Percentiles rank a stretch among this genome's conserved stretches.
Evolutionary conservation across 2,888 invertebrate species (phyloP).

Genomic region (Kuschelorhynchus macadamiae): DNA sequence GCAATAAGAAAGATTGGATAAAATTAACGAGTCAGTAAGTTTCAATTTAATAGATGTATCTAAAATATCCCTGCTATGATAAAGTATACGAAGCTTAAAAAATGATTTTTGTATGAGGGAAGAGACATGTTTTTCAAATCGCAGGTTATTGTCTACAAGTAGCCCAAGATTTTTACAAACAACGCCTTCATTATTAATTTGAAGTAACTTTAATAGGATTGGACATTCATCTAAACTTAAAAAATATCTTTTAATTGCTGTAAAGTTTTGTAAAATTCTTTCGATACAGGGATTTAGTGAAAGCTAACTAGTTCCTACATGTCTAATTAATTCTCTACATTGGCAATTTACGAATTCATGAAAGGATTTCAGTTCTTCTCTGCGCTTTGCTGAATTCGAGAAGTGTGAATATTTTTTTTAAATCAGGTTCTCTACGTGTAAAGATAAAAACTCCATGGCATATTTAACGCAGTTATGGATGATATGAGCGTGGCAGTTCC

Average conservation of each 20-base stretch:
- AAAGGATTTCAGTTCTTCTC: background rate
- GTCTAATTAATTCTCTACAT: background rate
- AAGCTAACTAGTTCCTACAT: background rate
- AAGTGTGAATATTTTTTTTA: background rate
- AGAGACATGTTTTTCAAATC: no score
- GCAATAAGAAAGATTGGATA: no score
- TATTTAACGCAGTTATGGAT: background rate
- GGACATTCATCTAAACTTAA: slow-evolving; percentile 1
- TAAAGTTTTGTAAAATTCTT: background rate
- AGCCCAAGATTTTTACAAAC: no score
- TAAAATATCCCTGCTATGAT: no score
- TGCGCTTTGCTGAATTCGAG: background rate
- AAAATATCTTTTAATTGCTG: background rate
- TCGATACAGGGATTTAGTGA: background rate
- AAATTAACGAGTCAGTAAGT: no score
- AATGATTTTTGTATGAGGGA: no score
- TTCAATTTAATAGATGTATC: no score
- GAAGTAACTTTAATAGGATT: background rate
- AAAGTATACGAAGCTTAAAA: no score
- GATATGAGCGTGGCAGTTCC: background rate
- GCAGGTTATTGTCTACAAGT: no score
- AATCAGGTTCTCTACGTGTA: background rate
- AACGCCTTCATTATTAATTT: background rate
- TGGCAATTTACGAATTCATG: background rate
- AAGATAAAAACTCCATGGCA: background rate